Percentiles rank a stretch among this genome's conserved stretches.
Evolutionary conservation across 2,113 vertebrate species (phyloP).

Genomic region (Poeciliopsis occidentalis): DNA sequence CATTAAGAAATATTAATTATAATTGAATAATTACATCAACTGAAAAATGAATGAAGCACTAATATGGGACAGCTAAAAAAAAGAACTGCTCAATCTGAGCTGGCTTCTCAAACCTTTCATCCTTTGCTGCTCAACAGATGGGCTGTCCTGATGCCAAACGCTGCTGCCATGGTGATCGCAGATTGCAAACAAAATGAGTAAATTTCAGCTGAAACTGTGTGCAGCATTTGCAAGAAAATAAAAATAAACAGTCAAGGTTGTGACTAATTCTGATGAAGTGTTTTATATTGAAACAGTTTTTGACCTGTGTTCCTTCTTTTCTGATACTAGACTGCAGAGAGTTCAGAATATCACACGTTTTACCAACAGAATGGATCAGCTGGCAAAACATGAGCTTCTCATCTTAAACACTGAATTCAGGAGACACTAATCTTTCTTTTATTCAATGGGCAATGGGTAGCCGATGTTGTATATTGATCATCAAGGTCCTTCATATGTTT

Average conservation of each 20-base stretch:
- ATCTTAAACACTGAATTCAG: too few relatives aligned
- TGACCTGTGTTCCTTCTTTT: not conserved
- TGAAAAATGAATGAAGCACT: not conserved
- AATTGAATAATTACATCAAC: not conserved
- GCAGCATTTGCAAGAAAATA: not conserved
- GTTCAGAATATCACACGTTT: not conserved
- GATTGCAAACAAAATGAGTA: slow-evolving; percentile 10
- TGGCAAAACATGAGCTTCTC: not conserved
- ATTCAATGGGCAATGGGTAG: too few relatives aligned
- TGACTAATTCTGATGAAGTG: not conserved
- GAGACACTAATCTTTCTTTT: too few relatives aligned
- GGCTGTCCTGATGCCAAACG: slow-evolving; percentile 2
- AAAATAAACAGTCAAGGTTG: not conserved
- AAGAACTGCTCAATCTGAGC: slow-evolving; percentile 1
- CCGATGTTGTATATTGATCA: not conserved
- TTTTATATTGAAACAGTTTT: not conserved
- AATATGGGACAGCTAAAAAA: slow-evolving; percentile 1
- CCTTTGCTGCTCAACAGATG: slow-evolving; percentile 15
- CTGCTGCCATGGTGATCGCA: slow-evolving; percentile 30
- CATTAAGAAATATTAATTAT: not conserved
- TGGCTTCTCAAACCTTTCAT: slow-evolving; percentile 5
- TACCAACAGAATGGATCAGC: not conserved
- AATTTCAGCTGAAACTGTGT: not conserved
- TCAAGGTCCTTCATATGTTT: not conserved
- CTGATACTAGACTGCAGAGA: too few relatives aligned